Conservation (phyloP, 2,113 vertebrate species). For the Apus apus region DNA sequence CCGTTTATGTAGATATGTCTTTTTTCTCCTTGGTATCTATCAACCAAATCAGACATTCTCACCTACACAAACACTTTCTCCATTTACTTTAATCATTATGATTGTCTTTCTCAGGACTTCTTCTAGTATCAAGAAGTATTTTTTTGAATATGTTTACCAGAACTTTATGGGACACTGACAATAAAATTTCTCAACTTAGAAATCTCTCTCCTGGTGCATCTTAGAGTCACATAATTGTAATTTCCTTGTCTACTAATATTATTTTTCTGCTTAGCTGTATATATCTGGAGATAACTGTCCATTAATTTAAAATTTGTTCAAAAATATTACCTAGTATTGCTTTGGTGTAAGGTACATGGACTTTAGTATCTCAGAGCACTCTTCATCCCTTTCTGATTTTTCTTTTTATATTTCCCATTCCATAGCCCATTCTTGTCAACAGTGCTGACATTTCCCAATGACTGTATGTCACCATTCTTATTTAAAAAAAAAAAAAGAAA, state of each 20-base stretch:
- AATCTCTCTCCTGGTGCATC: background rate
- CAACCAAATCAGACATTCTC: background rate
- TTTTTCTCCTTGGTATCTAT: background rate
- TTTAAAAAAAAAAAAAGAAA: too few relatives aligned
- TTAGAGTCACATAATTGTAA: background rate
- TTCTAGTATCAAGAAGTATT: background rate
- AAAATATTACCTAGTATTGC: background rate
- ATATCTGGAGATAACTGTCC: background rate
- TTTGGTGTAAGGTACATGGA: background rate
- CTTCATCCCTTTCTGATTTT: background rate
- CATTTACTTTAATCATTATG: background rate
- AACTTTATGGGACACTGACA: background rate
- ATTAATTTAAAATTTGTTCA: background rate
- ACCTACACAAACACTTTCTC: background rate
- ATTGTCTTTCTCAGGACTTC: background rate
- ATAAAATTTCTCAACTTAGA: background rate
- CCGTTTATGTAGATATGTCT: background rate
- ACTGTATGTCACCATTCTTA: too few relatives aligned
- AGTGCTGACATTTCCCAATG: too few relatives aligned
- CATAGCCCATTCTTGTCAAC: background rate
- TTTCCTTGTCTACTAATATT: background rate
- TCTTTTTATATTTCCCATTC: background rate
- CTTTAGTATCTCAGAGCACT: background rate
- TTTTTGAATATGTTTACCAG: background rate
- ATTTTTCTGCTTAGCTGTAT: background rate